Base-by-base conservation (phyloP, 2,797 vertebrate genomes). In the Lutjanus argentimaculatus region DNA sequence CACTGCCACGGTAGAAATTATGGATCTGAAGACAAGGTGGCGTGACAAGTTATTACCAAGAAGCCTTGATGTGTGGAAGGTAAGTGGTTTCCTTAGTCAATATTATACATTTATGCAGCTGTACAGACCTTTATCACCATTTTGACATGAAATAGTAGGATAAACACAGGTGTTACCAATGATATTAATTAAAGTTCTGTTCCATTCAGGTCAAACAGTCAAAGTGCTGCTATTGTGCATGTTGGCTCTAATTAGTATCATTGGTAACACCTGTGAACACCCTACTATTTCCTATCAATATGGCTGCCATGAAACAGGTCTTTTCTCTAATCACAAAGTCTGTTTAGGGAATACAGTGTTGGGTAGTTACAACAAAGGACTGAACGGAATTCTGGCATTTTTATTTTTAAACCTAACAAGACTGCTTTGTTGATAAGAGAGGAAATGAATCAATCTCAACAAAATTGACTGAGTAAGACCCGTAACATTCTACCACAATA, bases 1-100 rank as follows among this genome's bases (percentile, higher is more conserved):
- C 98, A 0, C 96, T 97, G 58, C 98, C 98, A 14, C 98, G 97
- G 94, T 99, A 99, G 82, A 97, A 98, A 77, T 98, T 99, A 87
- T 99, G 98, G 84, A 99, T 98, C 98, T 99, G 84, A 4, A 51
- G 3, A n/a, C 1, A 67, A 68, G 8, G 13, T 19, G 7, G 19
- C 14, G 53, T 67, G 2, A 63, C 22, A 67, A 51, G 62, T 67
- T 55, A 72, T 70, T 30, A 51, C 62, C 40, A 46, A 51, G 17
- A 66, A 56, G 10, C 8, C 15, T 56, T 73, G 13, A 67, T 14
- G 2, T 53, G 8, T 4, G 10, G 13, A 36, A 53, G 9, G 13
- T 49, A 42, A 73, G 36, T 42, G 40, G 1, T 8, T 72, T 65
- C 10, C 56, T 61, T 46, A 36, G 17, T 57, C 73, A 10, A 46